These are phyloP conservation scores for Campylomormyrus tamandua DNA, from an alignment of 2,113 vertebrate genomes.

Conservation along the genomic window DNA sequence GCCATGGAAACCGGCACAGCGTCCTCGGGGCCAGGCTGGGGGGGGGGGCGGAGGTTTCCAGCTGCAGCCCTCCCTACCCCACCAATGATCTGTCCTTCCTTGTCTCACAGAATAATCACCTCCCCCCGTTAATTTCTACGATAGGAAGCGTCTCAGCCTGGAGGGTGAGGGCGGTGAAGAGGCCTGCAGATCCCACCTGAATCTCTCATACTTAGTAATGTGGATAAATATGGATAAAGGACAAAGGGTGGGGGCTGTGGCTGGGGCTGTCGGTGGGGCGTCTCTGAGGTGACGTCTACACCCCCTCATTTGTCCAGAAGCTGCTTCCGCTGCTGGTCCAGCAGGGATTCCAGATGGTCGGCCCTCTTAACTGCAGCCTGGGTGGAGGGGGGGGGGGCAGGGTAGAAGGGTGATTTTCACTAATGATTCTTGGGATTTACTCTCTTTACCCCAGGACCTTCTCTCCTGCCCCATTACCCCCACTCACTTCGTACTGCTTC, in stretches of 20 bases:
- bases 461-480: background rate
- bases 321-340: constrained; percentile 74
- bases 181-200: background rate
- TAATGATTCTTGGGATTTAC: background rate
- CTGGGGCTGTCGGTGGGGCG: background rate
- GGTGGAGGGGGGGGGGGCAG: background rate
- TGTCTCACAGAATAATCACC: background rate
- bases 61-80: background rate
- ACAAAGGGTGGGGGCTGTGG: background rate
- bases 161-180: background rate
- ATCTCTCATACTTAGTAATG: background rate
- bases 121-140: background rate
- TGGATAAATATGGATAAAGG: background rate
- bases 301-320: constrained; percentile 61
- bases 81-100: background rate
- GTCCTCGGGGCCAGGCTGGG: background rate
- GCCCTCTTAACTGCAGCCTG: constrained; percentile 80
- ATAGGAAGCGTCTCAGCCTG: background rate
- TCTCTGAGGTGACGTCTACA: background rate
- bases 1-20: background rate
- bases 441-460: background rate
- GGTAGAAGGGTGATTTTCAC: background rate
- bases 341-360: constrained; percentile 74
- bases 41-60: background rate
- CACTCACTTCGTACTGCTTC: constrained; percentile 76